A percentile compares a stretch with the other conserved stretches of the same genome.
Evolutionary conservation across 2,113 vertebrate species (phyloP).

Genomic region (Petromus typicus): DNA sequence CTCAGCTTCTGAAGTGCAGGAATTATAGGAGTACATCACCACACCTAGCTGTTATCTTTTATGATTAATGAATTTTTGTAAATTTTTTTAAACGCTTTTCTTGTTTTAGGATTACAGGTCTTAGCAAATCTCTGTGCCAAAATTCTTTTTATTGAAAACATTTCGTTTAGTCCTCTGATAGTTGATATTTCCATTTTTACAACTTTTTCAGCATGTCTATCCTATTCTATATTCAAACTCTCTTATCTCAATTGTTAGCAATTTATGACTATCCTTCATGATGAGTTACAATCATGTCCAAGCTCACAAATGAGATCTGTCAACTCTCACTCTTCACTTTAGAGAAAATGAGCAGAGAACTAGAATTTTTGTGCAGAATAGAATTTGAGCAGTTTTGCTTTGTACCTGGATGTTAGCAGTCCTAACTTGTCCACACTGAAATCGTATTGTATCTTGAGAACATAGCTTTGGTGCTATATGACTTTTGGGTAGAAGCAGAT

Average conservation of each 20-base stretch:
- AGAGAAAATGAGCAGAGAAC: background rate
- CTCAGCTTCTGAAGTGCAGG: background rate
- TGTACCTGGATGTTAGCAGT: background rate
- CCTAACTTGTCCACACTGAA: background rate
- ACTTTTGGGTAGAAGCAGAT: background rate
- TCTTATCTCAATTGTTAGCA: background rate
- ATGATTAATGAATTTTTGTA: background rate
- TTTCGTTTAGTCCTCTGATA: background rate
- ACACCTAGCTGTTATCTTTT: background rate
- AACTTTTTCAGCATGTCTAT: background rate
- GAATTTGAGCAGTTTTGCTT: background rate
- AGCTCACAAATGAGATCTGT: background rate
- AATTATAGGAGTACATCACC: background rate
- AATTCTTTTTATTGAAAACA: background rate
- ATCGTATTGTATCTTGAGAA: background rate
- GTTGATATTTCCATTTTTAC: background rate
- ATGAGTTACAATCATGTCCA: background rate
- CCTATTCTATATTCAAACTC: background rate
- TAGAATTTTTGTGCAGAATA: background rate
- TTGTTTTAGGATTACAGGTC: background rate
- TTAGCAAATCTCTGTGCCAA: background rate
- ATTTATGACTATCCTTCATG: constrained; percentile 15
- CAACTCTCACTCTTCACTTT: background rate
- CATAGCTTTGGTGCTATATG: background rate
- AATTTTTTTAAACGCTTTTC: background rate